These are phyloP conservation scores for Ellobium chinense DNA, from an alignment of 2,888 invertebrate genomes.

Conservation along the genomic window DNA sequence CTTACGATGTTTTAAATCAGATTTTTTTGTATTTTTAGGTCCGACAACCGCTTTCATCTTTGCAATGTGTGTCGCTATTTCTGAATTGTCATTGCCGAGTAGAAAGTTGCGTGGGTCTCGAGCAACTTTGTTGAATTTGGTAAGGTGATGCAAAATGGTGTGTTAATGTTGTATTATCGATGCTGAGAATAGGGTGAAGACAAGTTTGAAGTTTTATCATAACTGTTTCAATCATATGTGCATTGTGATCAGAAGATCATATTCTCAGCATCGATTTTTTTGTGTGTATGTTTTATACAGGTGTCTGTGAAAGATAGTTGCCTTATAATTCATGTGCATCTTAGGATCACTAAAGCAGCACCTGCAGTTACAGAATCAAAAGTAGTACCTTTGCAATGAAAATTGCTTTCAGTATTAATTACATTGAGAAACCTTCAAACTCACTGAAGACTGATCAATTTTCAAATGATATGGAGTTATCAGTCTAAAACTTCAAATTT, in stretches of 20 bases:
- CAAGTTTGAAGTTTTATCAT: too few species aligned
- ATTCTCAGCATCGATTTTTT: background rate
- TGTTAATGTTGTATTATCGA: background rate
- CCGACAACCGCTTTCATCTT: slow-evolving; percentile 20
- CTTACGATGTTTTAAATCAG: slow-evolving; percentile 12
- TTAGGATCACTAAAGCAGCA: too few species aligned
- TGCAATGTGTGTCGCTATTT: slow-evolving; percentile 24
- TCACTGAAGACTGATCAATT: too few species aligned
- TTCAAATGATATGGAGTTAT: too few species aligned
- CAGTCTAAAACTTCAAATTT: too few species aligned
- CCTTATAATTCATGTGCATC: too few species aligned
- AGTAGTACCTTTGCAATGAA: too few species aligned
- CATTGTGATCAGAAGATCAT: background rate
- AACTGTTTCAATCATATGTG: background rate
- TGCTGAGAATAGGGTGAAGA: slow-evolving; percentile 22
- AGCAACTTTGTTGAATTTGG: slow-evolving; percentile 29
- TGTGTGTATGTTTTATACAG: background rate
- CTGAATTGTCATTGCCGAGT: slow-evolving; percentile 22
- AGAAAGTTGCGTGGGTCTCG: slow-evolving; percentile 8
- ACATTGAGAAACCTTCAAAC: too few species aligned
- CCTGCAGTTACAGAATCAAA: too few species aligned
- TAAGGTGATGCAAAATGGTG: background rate
- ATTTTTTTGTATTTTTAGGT: slow-evolving; percentile 14
- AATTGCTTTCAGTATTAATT: too few species aligned
- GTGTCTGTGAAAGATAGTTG: too few species aligned